Evolutionary conservation across 1,140 invertebrate genomes (phyloP).

Genomic region (Bombus confusus): DNA sequence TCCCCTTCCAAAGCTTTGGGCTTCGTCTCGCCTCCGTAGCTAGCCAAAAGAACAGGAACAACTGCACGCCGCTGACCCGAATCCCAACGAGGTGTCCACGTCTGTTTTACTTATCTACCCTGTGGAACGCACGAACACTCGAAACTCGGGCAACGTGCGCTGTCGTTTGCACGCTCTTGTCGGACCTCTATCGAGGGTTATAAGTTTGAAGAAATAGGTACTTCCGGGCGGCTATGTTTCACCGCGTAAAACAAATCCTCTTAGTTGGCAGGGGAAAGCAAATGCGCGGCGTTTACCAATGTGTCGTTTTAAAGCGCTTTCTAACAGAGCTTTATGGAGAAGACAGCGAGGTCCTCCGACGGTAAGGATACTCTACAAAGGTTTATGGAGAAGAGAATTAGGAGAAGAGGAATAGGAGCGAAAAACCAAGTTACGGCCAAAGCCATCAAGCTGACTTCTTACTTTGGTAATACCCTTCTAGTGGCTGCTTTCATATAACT

Average conservation of each 20-base stretch:
- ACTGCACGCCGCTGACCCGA: slow-evolving; percentile 74
- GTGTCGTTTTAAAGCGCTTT: slow-evolving; percentile 14
- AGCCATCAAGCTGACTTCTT: slow-evolving; percentile 66
- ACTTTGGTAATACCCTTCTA: slow-evolving; percentile 66
- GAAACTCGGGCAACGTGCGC: not conserved
- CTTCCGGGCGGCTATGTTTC: not conserved
- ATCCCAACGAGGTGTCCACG: slow-evolving; percentile 76
- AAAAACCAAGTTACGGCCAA: slow-evolving; percentile 59
- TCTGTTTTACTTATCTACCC: slow-evolving; percentile 57
- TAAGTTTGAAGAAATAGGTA: not conserved
- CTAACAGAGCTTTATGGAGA: slow-evolving; percentile 5
- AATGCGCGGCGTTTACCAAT: not conserved
- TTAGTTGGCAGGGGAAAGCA: slow-evolving; percentile 1
- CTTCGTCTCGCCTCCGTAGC: slow-evolving; percentile 36
- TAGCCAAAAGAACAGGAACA: slow-evolving; percentile 52
- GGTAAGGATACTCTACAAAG: slow-evolving; percentile 22
- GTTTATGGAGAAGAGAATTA: slow-evolving; percentile 42
- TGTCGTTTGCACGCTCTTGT: not conserved
- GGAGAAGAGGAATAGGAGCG: slow-evolving; percentile 31
- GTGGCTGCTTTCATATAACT: slow-evolving; percentile 62
- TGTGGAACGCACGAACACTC: not conserved
- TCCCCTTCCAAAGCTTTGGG: slow-evolving; percentile 13
- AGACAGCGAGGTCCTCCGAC: not conserved
- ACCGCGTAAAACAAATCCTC: not conserved
- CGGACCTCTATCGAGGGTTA: not conserved